These are phyloP conservation scores for Diabrotica virgifera DNA, from an alignment of 1,140 invertebrate species.

Conservation along the genomic window DNA sequence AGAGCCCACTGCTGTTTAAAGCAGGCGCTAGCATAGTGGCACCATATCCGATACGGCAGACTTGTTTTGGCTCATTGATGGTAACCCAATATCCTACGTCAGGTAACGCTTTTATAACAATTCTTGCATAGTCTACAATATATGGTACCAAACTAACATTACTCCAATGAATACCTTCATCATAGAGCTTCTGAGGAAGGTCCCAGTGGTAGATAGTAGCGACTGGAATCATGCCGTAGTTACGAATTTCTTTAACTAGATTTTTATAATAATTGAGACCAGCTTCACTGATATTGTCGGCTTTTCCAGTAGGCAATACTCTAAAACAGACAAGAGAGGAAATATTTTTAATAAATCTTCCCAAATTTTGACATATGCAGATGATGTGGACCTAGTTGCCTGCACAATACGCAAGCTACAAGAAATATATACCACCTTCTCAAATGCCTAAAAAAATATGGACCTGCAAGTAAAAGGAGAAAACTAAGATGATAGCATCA, in stretches of 20 bases:
- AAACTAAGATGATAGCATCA: no score
- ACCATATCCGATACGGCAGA: constrained; percentile 45
- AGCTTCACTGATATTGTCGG: constrained; percentile 54
- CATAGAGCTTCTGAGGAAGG: constrained; percentile 37
- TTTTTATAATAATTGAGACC: constrained; percentile 62
- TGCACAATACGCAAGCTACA: no score
- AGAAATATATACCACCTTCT: no score
- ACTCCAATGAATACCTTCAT: constrained; percentile 38
- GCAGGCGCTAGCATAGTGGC: constrained; percentile 55
- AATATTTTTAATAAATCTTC: no score
- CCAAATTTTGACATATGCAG: no score
- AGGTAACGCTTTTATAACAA: constrained; percentile 26
- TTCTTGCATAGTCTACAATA: constrained; percentile 44
- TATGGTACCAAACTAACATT: constrained; percentile 29
- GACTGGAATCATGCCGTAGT: constrained; percentile 57
- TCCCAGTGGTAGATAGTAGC: constrained; percentile 51
- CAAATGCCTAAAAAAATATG: no score
- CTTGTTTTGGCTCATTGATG: constrained; percentile 45
- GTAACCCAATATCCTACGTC: constrained; percentile 30
- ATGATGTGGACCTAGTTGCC: no score
- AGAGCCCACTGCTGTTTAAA: constrained; percentile 53
- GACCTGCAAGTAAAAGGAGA: no score
- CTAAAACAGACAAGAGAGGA: no score
- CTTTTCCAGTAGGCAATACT: constrained; percentile 9
- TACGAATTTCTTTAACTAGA: constrained; percentile 56